phyloP scores from a whole-genome alignment of 2,113 vertebrate genomes.

The Laticauda laticaudata region DNA sequence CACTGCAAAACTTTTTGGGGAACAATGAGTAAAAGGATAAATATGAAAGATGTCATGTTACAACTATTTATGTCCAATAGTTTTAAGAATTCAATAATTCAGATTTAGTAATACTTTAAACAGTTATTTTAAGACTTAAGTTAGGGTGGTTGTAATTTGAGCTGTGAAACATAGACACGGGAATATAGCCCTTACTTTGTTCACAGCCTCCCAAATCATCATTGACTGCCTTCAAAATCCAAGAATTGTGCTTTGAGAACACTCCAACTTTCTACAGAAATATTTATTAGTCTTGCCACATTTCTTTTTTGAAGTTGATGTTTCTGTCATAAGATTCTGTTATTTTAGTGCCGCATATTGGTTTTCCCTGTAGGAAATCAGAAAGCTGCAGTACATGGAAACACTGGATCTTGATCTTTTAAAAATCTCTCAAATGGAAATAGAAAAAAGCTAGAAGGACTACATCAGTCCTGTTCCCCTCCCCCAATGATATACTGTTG shows the following conservation, averaged over 20 bases:
- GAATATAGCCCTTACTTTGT: slow-evolving; percentile 46
- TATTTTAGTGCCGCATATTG: slow-evolving; percentile 63
- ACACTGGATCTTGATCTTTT: slow-evolving; percentile 24
- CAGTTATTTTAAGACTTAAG: neutral
- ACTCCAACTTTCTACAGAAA: slow-evolving; percentile 65
- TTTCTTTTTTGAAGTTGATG: slow-evolving; percentile 60
- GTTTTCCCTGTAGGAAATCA: slow-evolving; percentile 53
- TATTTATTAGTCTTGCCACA: slow-evolving; percentile 60
- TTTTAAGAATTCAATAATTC: neutral
- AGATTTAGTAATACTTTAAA: neutral
- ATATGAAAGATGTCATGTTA: slow-evolving; percentile 6
- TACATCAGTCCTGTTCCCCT: neutral
- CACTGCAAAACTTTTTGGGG: neutral
- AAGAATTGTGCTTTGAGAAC: slow-evolving; percentile 63
- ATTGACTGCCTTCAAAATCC: slow-evolving; percentile 55
- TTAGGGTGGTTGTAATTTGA: neutral
- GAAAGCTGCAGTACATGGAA: slow-evolving; percentile 43
- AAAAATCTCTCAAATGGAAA: neutral
- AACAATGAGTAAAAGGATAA: slow-evolving; percentile 12
- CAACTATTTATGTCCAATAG: neutral
- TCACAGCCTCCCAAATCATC: slow-evolving; percentile 56
- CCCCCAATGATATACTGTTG: slow-evolving; percentile 3
- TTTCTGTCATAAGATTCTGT: slow-evolving; percentile 61
- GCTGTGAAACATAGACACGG: neutral
- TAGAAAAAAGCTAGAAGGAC: slow-evolving; percentile 4